Evolutionary conservation across 2,113 vertebrate genomes (phyloP).

Genomic region (Caranx ignobilis): DNA sequence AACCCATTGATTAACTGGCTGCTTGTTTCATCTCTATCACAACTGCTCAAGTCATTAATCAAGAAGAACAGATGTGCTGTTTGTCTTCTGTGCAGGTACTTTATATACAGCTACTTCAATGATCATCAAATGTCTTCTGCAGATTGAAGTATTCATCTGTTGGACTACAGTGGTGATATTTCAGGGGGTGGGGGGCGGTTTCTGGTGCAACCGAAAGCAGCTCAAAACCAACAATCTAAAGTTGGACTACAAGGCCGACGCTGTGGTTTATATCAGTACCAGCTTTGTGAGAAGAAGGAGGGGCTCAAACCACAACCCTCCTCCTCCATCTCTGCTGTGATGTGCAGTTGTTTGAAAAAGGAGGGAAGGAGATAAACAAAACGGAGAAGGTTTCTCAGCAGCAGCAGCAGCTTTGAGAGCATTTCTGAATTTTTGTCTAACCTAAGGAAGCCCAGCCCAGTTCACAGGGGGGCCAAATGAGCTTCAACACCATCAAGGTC

Average conservation of each 20-base stretch:
- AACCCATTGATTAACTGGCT: too few relatives aligned
- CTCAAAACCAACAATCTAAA: background rate
- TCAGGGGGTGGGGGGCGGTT: background rate
- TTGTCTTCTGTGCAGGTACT: too few relatives aligned
- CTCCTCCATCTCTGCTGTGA: too few relatives aligned
- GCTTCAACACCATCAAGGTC: constrained; percentile 12
- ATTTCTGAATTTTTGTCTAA: background rate
- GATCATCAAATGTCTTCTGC: background rate
- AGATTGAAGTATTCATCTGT: background rate
- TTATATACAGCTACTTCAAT: too few relatives aligned
- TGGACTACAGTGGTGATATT: background rate
- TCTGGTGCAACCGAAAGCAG: background rate
- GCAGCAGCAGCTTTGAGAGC: background rate
- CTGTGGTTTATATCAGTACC: constrained; percentile 15
- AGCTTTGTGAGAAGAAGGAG: background rate
- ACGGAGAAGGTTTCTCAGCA: background rate
- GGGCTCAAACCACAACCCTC: background rate
- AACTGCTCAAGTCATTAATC: too few relatives aligned
- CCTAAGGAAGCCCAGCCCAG: constrained; percentile 51
- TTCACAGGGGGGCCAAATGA: constrained; percentile 26
- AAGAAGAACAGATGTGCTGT: too few relatives aligned
- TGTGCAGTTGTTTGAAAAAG: background rate
- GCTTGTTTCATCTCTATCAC: too few relatives aligned
- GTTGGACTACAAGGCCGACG: background rate
- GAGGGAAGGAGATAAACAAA: background rate